A percentile compares a stretch with the other conserved stretches of the same genome.
These are phyloP conservation scores for Zonotrichia leucophrys DNA, from an alignment of 2,113 vertebrate species.

Conservation along the genomic window DNA sequence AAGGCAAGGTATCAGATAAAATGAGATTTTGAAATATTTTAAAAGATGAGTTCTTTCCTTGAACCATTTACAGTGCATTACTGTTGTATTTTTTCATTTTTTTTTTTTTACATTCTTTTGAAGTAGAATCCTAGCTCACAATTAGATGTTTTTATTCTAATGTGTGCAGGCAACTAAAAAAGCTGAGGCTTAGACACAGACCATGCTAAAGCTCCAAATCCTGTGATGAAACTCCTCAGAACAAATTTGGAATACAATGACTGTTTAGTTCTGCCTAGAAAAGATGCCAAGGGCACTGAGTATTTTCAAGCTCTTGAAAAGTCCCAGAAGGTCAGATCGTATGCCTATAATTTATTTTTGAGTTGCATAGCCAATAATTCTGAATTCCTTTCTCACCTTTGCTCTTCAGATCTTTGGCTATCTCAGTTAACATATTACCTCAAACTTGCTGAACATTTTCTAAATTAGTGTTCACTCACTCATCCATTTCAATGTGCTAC, in stretches of 20 bases:
- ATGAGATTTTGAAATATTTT: neutral
- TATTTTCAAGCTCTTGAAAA: neutral
- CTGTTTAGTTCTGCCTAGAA: neutral
- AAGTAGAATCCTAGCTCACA: neutral
- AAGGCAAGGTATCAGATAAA: neutral
- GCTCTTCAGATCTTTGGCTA: neutral
- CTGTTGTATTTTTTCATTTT: neutral
- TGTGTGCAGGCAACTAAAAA: neutral
- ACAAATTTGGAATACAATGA: neutral
- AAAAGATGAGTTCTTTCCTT: neutral
- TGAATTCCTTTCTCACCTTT: neutral
- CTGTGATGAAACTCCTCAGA: neutral
- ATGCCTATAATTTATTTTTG: neutral
- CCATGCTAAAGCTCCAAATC: neutral
- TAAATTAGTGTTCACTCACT: neutral
- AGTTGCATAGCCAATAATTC: neutral
- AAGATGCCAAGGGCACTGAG: neutral
- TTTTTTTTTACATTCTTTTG: neutral
- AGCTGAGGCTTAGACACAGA: neutral
- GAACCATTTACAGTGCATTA: neutral
- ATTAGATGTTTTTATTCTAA: neutral
- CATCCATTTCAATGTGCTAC: neutral
- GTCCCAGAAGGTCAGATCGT: neutral
- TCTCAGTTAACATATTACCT: neutral
- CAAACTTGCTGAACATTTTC: neutral